A percentile compares a stretch with the other conserved stretches of the same genome.
These are phyloP conservation scores for Cuculus canorus DNA, from an alignment of 2,797 vertebrate genomes.

Conservation along the genomic window DNA sequence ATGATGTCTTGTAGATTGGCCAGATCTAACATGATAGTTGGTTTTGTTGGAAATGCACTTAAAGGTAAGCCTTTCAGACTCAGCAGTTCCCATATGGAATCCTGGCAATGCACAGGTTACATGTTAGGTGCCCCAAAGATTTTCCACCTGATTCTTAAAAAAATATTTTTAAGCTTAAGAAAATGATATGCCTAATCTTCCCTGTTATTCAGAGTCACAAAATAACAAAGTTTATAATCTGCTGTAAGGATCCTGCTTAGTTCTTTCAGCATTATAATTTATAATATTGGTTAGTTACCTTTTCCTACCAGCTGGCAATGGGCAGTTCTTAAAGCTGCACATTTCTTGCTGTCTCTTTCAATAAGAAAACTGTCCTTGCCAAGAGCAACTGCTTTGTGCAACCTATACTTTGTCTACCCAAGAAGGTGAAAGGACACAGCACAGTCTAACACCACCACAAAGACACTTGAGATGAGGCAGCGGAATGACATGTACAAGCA, in stretches of 20 bases:
- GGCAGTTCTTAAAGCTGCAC: not conserved
- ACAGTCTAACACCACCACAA: not conserved
- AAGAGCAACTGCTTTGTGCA: not conserved
- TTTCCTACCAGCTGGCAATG: not conserved
- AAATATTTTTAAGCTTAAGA: not conserved
- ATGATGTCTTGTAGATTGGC: not conserved
- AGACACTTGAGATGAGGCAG: not conserved
- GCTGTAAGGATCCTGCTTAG: not conserved
- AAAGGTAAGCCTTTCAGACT: not conserved
- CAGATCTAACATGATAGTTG: not conserved
- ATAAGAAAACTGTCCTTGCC: not conserved
- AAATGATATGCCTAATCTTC: not conserved
- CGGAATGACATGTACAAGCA: not conserved
- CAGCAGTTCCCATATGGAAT: not conserved
- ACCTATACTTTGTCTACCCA: not conserved
- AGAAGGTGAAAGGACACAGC: not conserved
- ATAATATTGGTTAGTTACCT: not conserved
- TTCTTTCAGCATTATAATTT: not conserved
- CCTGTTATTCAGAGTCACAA: not conserved
- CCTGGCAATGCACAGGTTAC: not conserved
- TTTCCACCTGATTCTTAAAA: not conserved
- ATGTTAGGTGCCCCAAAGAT: not conserved
- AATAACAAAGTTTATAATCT: not conserved
- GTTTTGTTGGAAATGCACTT: not conserved
- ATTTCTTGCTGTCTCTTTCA: not conserved